Evolutionary conservation across 2,113 vertebrate species (phyloP), one percentile per base, ranked within the genome.

Genomic region (Anthoscopus minutus): DNA sequence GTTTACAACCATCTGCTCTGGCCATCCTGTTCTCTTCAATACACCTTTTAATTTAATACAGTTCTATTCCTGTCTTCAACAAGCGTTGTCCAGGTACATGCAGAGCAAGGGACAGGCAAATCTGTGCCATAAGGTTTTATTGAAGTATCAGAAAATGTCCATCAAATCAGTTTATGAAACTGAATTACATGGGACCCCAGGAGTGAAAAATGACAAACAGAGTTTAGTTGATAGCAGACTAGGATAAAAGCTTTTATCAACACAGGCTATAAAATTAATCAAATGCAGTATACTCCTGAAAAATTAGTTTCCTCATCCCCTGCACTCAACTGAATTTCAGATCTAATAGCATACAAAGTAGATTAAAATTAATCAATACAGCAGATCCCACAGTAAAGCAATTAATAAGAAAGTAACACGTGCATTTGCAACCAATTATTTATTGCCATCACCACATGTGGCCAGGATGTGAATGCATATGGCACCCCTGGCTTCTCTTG

Each of bases 181-280:
- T 76, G 61, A 91, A 96, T 97, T 95, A 93, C 8, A 6, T 76
- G 81, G 69, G 40, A 93, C 44, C 42, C 47, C 80, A 81, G 80
- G 76, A 96, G 80, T 92, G 15, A 95, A 94, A 96, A 92, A 83
- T 74, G 3, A 88, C 91, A 95, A 84, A 84, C 40, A 81, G 65
- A 86, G 31, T 81, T 93, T 89, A 86, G 93, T 61, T 94, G 91
- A 84, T 94, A 93, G 72, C 91, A 97, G 95, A 79, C 56, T 15
- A 61, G 65, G 61, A 95, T 91, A 96, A 97, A 96, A 97, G 92
- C 94, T 92, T 96, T 94, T 94, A 91, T 95, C 69, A 78, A 84
- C 37, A 70, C 47, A 76, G 40, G 13, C 48, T 87, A 33, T 93
- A 89, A 91, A 95, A 92, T 86, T 91, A 94, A 93, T 89, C 83